These are phyloP conservation scores for Cryptoprocta ferox DNA, from an alignment of 2,797 vertebrate genomes.

Conservation along the genomic window DNA sequence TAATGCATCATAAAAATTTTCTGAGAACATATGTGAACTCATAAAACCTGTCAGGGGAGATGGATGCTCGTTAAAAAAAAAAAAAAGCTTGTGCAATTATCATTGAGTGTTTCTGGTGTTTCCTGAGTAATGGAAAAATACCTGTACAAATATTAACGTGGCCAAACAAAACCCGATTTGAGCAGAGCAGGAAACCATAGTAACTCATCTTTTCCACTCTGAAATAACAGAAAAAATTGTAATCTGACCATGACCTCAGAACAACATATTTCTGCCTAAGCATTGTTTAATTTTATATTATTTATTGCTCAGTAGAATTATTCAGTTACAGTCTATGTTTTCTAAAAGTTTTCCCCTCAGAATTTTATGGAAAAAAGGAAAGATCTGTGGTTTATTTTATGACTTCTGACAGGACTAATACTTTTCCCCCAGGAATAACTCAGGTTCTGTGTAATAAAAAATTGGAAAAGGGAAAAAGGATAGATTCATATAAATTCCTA, in stretches of 20 bases:
- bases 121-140: slow-evolving; percentile 47
- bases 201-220: slow-evolving; percentile 30
- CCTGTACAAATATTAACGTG: slow-evolving; percentile 52
- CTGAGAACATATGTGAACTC: slow-evolving; percentile 48
- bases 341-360: slow-evolving; percentile 21
- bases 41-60: slow-evolving; percentile 35
- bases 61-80: background rate
- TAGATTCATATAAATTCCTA: background rate
- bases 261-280: background rate
- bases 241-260: slow-evolving; percentile 14
- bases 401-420: slow-evolving; percentile 19
- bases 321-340: slow-evolving; percentile 31
- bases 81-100: slow-evolving; percentile 5
- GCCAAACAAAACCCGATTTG: slow-evolving; percentile 54
- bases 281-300: slow-evolving; percentile 40
- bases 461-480: background rate
- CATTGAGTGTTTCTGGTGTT: slow-evolving; percentile 8
- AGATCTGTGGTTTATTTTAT: slow-evolving; percentile 24
- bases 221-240: slow-evolving; percentile 48
- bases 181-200: background rate
- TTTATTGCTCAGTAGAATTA: slow-evolving; percentile 35
- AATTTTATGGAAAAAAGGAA: slow-evolving; percentile 45
- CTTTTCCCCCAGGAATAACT: background rate
- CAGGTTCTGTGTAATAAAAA: slow-evolving; percentile 2
- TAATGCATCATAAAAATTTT: slow-evolving; percentile 48